Evolutionary conservation across 2,113 vertebrate genomes (phyloP).

Genomic region (Prolemur simus): DNA sequence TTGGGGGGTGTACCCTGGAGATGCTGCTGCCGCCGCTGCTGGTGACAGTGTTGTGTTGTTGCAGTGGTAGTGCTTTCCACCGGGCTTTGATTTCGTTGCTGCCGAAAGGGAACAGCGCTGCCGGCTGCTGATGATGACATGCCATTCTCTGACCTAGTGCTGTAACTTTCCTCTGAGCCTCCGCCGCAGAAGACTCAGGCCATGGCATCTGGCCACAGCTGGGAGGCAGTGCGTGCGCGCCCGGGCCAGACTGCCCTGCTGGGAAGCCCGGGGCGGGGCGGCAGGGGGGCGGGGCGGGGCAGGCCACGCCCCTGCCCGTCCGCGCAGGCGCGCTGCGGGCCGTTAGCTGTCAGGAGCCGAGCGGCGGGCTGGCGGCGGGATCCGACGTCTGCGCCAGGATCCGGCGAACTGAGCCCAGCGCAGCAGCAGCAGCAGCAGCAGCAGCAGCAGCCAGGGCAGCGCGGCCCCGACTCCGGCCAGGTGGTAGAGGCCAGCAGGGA

Average conservation of each 20-base stretch:
- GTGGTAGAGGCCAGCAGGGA: conserved; percentile 27
- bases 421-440: neutral
- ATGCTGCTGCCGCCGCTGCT: neutral
- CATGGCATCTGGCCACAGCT: conserved; percentile 27
- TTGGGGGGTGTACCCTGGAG: neutral
- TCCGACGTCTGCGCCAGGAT: conserved; percentile 11
- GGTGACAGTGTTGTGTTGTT: neutral
- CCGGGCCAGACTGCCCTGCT: fast-evolving
- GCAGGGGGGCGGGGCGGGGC: neutral
- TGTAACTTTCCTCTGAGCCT: neutral
- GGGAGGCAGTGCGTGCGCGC: conserved; percentile 29
- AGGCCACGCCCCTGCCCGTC: neutral
- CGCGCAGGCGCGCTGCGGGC: conserved; percentile 70
- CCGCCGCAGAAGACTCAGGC: neutral
- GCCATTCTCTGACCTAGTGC: neutral
- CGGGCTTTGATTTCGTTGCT: neutral
- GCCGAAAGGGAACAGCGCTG: neutral
- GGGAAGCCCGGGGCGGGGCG: neutral
- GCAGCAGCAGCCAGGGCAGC: conserved; percentile 9
- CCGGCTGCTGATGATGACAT: neutral
- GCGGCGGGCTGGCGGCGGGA: conserved; percentile 5
- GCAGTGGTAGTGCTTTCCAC: neutral
- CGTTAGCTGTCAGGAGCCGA: conserved; percentile 70
- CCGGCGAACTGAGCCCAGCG: conserved; percentile 57
- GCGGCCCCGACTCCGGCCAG: neutral